Percentiles rank a stretch among this genome's conserved stretches.
Conservation (phyloP, 2,888 invertebrate genomes). For the Mechanitis messenoides region DNA sequence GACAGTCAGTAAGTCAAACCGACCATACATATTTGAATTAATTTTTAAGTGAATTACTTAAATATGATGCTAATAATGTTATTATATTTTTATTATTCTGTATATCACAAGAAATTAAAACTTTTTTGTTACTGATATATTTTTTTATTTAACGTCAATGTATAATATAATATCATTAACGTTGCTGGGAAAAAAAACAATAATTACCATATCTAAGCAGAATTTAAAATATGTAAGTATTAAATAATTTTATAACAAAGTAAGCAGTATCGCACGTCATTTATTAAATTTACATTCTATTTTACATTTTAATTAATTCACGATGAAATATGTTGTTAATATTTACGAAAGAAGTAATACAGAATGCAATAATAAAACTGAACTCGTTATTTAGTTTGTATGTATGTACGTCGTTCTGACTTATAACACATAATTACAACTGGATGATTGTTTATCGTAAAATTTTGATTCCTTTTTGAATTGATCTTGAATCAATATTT, state of each 20-base stretch:
- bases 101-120: not conserved
- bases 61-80: not conserved
- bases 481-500: too few species aligned
- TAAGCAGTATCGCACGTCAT: not conserved
- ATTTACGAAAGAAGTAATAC: too few species aligned
- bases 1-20: slow-evolving; percentile 63
- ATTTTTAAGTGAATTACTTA: not conserved
- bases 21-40: not conserved
- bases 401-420: too few species aligned
- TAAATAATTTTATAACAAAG: not conserved
- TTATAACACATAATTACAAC: too few species aligned
- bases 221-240: not conserved
- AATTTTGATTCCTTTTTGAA: too few species aligned
- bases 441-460: too few species aligned
- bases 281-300: too few species aligned
- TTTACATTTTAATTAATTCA: too few species aligned
- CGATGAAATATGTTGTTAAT: too few species aligned
- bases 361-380: too few species aligned
- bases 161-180: not conserved
- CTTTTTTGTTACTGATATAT: not conserved
- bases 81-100: too few species aligned
- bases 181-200: not conserved
- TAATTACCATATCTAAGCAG: not conserved
- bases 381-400: too few species aligned
- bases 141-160: not conserved